These are phyloP conservation scores for Aviceda subcristata DNA, from an alignment of 2,113 vertebrate genomes.

Conservation along the genomic window DNA sequence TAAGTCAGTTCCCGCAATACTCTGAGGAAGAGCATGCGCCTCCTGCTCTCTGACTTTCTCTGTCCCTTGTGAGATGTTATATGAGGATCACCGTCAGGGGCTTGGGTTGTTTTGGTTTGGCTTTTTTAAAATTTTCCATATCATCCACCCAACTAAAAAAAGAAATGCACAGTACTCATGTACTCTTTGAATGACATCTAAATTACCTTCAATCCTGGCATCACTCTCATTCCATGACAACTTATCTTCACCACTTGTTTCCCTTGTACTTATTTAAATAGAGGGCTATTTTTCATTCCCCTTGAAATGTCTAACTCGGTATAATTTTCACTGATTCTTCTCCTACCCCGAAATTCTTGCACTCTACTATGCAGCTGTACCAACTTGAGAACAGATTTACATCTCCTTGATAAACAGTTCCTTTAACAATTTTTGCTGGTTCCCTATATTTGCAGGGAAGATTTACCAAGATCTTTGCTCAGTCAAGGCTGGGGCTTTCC, in stretches of 20 bases:
- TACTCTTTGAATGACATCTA: background rate
- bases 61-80: background rate
- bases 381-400: background rate
- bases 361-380: background rate
- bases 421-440: background rate
- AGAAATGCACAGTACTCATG: background rate
- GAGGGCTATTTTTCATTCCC: background rate
- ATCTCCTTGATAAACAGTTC: background rate
- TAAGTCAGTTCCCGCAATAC: background rate
- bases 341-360: background rate
- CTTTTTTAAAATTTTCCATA: background rate
- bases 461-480: background rate
- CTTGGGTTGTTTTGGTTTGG: background rate
- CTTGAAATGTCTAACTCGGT: background rate
- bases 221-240: background rate
- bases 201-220: background rate
- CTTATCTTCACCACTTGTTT: background rate
- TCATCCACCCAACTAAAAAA: background rate
- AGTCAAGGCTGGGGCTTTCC: background rate
- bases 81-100: background rate
- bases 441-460: background rate
- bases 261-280: background rate
- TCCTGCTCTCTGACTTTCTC: background rate
- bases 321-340: background rate
- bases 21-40: background rate